Evolutionary conservation across 2,888 invertebrate species (phyloP).

Genomic region (Hemistola chrysoprasaria): DNA sequence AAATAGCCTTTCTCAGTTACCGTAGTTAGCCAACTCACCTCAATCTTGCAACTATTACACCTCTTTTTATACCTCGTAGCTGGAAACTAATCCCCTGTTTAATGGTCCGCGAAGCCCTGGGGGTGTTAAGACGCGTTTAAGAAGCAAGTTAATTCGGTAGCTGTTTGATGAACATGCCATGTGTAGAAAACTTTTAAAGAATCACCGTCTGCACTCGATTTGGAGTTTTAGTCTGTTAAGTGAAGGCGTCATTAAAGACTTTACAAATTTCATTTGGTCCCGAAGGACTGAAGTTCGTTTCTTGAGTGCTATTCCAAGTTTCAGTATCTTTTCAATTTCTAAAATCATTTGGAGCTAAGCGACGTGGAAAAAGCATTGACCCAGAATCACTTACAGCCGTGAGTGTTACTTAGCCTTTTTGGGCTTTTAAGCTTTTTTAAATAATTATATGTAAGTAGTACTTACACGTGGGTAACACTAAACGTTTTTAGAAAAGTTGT

Average conservation of each 20-base stretch:
- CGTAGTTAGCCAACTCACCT: slow-evolving; percentile 32
- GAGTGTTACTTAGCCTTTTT: too few species aligned
- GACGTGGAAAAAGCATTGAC: neutral
- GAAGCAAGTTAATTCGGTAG: slow-evolving; percentile 44
- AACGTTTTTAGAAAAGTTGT: too few species aligned
- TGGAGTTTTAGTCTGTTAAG: slow-evolving; percentile 33
- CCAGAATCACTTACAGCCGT: neutral
- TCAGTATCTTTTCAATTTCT: slow-evolving; percentile 8
- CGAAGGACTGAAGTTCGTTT: slow-evolving; percentile 24
- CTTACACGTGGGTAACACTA: too few species aligned
- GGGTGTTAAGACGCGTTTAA: slow-evolving; percentile 44
- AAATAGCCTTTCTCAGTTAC: slow-evolving; percentile 31
- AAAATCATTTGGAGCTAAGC: neutral
- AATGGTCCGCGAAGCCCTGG: slow-evolving; percentile 52
- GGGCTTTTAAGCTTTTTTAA: too few species aligned
- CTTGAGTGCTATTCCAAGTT: slow-evolving; percentile 10
- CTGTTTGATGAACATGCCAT: slow-evolving; percentile 44
- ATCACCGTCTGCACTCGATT: slow-evolving; percentile 32
- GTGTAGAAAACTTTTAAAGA: slow-evolving; percentile 48
- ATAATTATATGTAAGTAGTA: too few species aligned
- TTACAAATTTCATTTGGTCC: slow-evolving; percentile 18
- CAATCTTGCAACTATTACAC: slow-evolving; percentile 40
- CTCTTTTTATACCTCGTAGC: slow-evolving; percentile 43
- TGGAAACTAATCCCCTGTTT: slow-evolving; percentile 49
- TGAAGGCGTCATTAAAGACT: slow-evolving; percentile 39